A percentile compares a stretch with the other conserved stretches of the same genome.
phyloP scores from a whole-genome alignment of 2,888 invertebrate genomes.

The Drosophila hamatofila region DNA sequence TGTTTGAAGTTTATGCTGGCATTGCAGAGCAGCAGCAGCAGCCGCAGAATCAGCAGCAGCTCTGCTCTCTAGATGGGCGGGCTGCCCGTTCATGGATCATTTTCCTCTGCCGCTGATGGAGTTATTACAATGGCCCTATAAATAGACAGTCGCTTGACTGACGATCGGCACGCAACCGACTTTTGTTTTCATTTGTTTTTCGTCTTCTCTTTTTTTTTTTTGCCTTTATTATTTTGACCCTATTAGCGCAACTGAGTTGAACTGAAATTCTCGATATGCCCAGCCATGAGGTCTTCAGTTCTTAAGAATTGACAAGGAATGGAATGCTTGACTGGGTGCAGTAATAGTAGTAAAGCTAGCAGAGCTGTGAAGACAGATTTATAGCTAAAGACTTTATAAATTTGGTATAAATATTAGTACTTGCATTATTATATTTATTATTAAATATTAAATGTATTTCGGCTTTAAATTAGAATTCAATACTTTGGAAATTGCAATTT shows the following conservation, averaged over 20 bases:
- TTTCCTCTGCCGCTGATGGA: slow-evolving; percentile 52
- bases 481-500: too few species aligned
- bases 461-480: too few species aligned
- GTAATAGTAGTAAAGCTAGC: neutral
- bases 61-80: neutral
- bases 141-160: slow-evolving; percentile 48
- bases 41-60: neutral
- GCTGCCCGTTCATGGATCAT: slow-evolving; percentile 30
- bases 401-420: too few species aligned
- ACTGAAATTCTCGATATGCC: slow-evolving; percentile 17
- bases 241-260: slow-evolving; percentile 32
- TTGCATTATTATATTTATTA: too few species aligned
- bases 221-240: slow-evolving; percentile 60
- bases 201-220: slow-evolving; percentile 29
- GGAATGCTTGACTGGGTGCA: slow-evolving; percentile 1
- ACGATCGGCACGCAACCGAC: slow-evolving; percentile 56
- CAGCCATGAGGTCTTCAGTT: slow-evolving; percentile 1
- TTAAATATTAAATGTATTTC: too few species aligned
- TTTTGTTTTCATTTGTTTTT: slow-evolving; percentile 50
- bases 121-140: slow-evolving; percentile 66
- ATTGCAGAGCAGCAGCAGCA: neutral
- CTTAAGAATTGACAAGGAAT: neutral
- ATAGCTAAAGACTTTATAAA: too few species aligned
- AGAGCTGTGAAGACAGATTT: neutral
- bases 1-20: slow-evolving; percentile 70